A percentile compares a stretch with the other conserved stretches of the same genome.
Evolutionary conservation across 2,888 invertebrate species (phyloP).

Genomic region (Troides aeacus): DNA sequence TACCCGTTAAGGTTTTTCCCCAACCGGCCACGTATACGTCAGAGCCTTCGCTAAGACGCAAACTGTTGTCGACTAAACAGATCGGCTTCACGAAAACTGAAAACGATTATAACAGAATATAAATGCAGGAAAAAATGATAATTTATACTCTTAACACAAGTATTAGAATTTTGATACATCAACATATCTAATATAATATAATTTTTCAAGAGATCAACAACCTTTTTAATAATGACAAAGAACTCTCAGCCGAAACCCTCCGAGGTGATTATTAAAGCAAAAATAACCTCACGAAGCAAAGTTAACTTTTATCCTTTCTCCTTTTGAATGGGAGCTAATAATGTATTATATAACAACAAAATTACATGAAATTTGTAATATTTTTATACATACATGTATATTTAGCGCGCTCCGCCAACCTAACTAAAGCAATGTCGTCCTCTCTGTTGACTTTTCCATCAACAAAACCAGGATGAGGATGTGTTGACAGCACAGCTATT

Average conservation of each 20-base stretch:
- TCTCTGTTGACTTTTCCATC: conserved; percentile 72
- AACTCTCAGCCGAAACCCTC: too few species aligned
- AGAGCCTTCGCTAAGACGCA: conserved; percentile 60
- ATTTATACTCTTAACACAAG: neutral
- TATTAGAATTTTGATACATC: too few species aligned
- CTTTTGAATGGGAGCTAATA: too few species aligned
- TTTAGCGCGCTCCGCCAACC: conserved; percentile 61
- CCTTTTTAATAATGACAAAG: too few species aligned
- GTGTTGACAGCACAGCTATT: conserved; percentile 80
- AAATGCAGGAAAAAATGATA: neutral
- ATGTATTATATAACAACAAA: too few species aligned
- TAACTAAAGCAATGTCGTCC: conserved; percentile 81
- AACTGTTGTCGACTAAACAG: conserved; percentile 67
- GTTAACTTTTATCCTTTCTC: too few species aligned
- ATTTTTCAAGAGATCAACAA: too few species aligned
- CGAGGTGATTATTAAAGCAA: too few species aligned
- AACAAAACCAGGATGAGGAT: conserved; percentile 82
- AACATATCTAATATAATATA: too few species aligned
- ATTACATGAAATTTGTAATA: neutral
- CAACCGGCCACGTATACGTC: conserved; percentile 81
- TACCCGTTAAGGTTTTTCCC: conserved; percentile 81
- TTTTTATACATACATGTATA: conserved; percentile 62
- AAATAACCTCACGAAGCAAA: too few species aligned
- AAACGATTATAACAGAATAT: conserved; percentile 33
- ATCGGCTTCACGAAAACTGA: conserved; percentile 81